Evolutionary conservation across 2,797 vertebrate species (phyloP).

Genomic region (Myotis planiceps): DNA sequence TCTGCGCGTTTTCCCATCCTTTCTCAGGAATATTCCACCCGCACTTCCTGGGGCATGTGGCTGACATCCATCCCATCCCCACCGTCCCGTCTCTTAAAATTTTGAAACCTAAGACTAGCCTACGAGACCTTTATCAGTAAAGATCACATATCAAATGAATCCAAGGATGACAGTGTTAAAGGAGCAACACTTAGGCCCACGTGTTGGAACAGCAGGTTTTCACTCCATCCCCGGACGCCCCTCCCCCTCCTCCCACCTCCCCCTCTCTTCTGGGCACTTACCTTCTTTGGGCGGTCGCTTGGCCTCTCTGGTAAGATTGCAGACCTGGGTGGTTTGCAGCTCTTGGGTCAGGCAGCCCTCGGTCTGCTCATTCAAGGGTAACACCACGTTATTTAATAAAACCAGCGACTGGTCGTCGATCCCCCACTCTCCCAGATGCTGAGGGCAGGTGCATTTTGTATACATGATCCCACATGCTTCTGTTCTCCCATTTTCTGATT

Average conservation of each 20-base stretch:
- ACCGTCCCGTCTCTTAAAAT: not conserved
- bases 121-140: not conserved
- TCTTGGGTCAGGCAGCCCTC: conserved; percentile 98
- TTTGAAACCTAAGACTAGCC: not conserved
- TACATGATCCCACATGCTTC: conserved; percentile 99
- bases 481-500: conserved; percentile 96
- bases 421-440: conserved; percentile 98
- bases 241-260: not conserved
- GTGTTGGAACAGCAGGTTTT: not conserved
- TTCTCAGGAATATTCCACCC: not conserved
- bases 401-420: conserved; percentile 93
- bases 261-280: conserved; percentile 88
- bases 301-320: conserved; percentile 98
- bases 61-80: not conserved
- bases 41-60: not conserved
- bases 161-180: not conserved
- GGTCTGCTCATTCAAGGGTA: conserved; percentile 98
- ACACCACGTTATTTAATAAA: conserved; percentile 97
- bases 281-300: conserved; percentile 98
- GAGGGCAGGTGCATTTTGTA: conserved; percentile 98
- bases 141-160: conserved; percentile 49
- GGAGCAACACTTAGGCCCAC: not conserved
- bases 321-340: conserved; percentile 96
- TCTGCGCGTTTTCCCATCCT: not conserved
- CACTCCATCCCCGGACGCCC: not conserved